Evolutionary conservation across 2,888 invertebrate species (phyloP).

Genomic region (Scotopteryx bipunctaria): DNA sequence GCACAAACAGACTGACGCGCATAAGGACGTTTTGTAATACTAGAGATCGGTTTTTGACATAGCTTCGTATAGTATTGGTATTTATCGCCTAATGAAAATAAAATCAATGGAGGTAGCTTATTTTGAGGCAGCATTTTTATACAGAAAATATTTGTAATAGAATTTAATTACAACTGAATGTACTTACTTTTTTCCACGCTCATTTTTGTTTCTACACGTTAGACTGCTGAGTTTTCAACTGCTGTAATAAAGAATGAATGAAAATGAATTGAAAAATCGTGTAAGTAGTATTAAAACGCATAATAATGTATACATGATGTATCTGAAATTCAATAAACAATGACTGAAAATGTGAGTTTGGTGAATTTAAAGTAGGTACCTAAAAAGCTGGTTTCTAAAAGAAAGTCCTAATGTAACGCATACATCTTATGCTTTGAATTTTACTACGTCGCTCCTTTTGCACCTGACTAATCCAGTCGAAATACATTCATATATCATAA

Average conservation of each 20-base stretch:
- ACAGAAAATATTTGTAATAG: too few species aligned
- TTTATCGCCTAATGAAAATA: too few species aligned
- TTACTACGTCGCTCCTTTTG: not conserved
- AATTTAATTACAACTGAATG: too few species aligned
- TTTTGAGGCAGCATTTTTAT: slow-evolving; percentile 24
- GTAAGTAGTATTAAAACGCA: not conserved
- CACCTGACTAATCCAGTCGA: not conserved
- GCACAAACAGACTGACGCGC: too few species aligned
- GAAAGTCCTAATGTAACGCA: not conserved
- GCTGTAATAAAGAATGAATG: too few species aligned
- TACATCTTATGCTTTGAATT: not conserved
- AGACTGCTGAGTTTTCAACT: too few species aligned
- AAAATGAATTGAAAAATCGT: not conserved
- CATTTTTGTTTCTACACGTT: too few species aligned
- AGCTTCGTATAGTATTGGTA: too few species aligned
- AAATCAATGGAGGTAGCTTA: slow-evolving; percentile 27
- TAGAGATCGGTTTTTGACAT: too few species aligned
- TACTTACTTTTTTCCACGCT: too few species aligned
- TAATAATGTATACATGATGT: not conserved
- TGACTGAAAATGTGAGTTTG: slow-evolving; percentile 5
- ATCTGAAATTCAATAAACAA: not conserved
- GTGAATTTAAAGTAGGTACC: not conserved
- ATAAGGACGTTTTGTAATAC: too few species aligned
- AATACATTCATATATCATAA: slow-evolving; percentile 24
- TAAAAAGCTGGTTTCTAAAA: too few species aligned